These are phyloP conservation scores for Tetrao urogallus DNA, from an alignment of 2,113 vertebrate genomes.

Conservation along the genomic window DNA sequence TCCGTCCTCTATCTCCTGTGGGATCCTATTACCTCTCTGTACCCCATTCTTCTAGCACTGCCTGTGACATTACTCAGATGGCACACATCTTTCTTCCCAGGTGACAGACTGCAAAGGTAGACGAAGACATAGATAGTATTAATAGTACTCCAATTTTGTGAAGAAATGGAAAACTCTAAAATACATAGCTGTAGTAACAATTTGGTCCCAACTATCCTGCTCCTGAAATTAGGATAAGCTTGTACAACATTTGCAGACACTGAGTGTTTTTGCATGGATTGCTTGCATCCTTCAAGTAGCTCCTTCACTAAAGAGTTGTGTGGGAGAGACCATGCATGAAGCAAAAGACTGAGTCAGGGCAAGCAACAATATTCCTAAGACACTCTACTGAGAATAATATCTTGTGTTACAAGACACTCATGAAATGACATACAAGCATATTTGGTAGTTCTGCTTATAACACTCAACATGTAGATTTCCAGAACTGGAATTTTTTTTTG, in stretches of 20 bases:
- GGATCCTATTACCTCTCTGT: background rate
- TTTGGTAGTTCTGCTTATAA: background rate
- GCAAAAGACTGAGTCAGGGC: background rate
- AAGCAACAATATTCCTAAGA: background rate
- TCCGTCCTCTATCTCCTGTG: background rate
- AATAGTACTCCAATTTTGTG: background rate
- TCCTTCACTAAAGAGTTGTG: background rate
- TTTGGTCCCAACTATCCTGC: background rate
- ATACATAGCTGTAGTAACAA: background rate
- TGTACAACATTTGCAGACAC: background rate
- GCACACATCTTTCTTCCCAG: background rate
- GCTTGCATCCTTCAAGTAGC: background rate
- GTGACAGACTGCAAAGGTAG: background rate
- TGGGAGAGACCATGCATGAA: fast-evolving
- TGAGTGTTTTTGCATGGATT: background rate
- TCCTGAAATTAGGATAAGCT: background rate
- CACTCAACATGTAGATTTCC: background rate
- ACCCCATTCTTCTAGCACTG: background rate
- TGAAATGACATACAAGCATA: background rate
- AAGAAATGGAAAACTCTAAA: background rate
- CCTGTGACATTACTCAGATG: background rate
- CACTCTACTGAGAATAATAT: background rate
- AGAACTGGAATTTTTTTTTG: background rate
- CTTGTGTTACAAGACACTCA: background rate
- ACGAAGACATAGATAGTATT: background rate